Evolutionary conservation across 2,113 vertebrate species (phyloP), one percentile per base, ranked within the genome.

Genomic region (Mesoclemmys tuberculata): DNA sequence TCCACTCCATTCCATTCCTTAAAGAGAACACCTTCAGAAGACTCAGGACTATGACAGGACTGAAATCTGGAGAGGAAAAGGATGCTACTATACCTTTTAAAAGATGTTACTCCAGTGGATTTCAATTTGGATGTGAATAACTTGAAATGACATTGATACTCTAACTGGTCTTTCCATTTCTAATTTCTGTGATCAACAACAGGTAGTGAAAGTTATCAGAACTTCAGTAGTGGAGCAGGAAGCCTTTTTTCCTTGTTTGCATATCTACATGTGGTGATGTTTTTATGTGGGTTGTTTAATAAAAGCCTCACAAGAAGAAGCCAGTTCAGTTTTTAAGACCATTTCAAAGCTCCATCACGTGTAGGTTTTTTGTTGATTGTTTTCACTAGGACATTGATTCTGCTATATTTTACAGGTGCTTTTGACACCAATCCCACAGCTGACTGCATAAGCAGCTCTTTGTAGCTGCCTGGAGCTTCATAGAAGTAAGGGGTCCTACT

Each of bases 281-380:
- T 7, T 87, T 58, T 54, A 35, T 8, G 24, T 0, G 1, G 51
- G 6, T 80, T 90, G 2, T 18, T 38, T 82, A 89, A 44, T 2
- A 46, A 35, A 5, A 77, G 1, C 41, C 68, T 10, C 2, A 90
- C 75, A 10, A 84, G 68, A 44, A 1, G 26, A 90, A 84, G 68
- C 21, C 14, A 61, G 35, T 13, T 26, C 2, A 87, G 12, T 4
- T 80, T 87, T 46, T 31, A n/a, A 80, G 77, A 38, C 4, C 3
- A 24, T 46, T 77, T 93, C 27, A 80, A 38, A 85, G 58, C 75
- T 89, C 61, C 3, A 74, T 4, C 3, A 29, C 6, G 71, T 29
- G 35, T 74, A 18, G 83, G 2, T 1, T 80, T 3, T 78, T 22
- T 31, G 84, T 4, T 24, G 2, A 51, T 8, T 0, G 0, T 5